Base-by-base conservation (phyloP, 2,797 vertebrate species). In the Corythornis leucogaster region DNA sequence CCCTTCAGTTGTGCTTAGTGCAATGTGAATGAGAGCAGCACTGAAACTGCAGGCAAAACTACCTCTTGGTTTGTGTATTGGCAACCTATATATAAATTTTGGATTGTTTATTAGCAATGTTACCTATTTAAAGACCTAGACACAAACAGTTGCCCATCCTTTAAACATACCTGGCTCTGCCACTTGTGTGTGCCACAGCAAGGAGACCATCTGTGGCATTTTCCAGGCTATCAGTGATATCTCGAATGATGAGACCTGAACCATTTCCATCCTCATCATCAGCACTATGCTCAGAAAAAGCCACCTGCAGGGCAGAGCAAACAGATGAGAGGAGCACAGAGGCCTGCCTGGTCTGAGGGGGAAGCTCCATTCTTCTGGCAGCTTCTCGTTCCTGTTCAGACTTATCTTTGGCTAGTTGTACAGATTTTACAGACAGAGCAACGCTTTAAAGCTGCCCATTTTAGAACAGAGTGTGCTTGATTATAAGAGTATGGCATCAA, bases 241-340 rank as follows among this genome's bases (percentile, higher is more conserved):
- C 95, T 54, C 90, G 85, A 69, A 97, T 94, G 61, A 96, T 82
- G 70, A 90, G 85, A 42, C 96, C 95, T 14, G 92, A 73, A 28
- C 92, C 93, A 68, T 75, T 94, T 75, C 89, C 95, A 73, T 85
- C 89, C 75, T 96, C 93, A 28, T 90, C 33, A 57, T 77, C 43
- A 62, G 69, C 57, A 63, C 15, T 30, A 48, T 79, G 93, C 46
- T 96, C 96, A 33, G 96, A 92, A 89, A 97, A 95, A 57, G 93
- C 63, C 77, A 94, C 45, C 97, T 98, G 94, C 73, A 79, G 57
- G 71, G 53, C 12, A 94, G 22, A 93, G 78, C 16, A 82, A 55
- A 58, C 2, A 57, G 53, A 80, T 46, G 53, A 80, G 22, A 45
- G 50, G 33, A 87, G 31, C 24, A 48, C 42, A 25, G 71, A 28